Base-by-base conservation (phyloP, 2,113 vertebrate species). In the Paralichthys olivaceus region DNA sequence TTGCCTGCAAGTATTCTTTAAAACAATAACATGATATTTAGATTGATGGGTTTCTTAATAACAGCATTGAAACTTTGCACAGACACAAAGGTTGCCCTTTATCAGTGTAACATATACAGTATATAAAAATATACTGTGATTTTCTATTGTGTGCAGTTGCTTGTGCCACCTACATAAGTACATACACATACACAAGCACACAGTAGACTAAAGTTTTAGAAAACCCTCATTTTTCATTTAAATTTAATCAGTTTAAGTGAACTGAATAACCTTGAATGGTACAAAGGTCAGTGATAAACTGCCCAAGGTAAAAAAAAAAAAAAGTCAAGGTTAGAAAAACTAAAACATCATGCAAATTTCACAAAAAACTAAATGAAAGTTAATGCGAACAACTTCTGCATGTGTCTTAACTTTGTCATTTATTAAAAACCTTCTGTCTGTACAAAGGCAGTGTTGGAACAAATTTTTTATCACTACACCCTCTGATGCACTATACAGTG, bases 271-370 rank as follows among this genome's bases (percentile, higher is more conserved):
- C 53, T 55, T 25, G 2, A 25, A 25, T 55, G 20, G 49, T n/a
- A n/a, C 20, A n/a, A 53, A 20, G 20, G 49, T 53, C 49, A 53
- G 49, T 22, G 20, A 7, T 53, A 53, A 53, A 53, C 20, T n/a
- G 49, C 49, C 49, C 49, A 53, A 53, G 49, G 49, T n/a, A n/a
- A 53, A 20, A 53, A n/a, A 47, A 47, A 47, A 47, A 51, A 53
- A 22, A 53, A 9, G 19, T n/a, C 20, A n/a, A 53, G 20, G 53
- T 55, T 9, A 55, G 11, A n/a, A 55, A 55, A 22, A 25, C 22
- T 13, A 6, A 53, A 22, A 53, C 20, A 22, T 17, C 7, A 5
- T 53, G 49, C 8, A 51, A 2, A 51, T 51, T 51, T 51, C 20
- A 51, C 20, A 9, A 6, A n/a, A 47, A 47, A 47, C 17, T 17